phyloP scores from a whole-genome alignment of 2,113 vertebrate species.

The Phoenicopterus ruber region DNA sequence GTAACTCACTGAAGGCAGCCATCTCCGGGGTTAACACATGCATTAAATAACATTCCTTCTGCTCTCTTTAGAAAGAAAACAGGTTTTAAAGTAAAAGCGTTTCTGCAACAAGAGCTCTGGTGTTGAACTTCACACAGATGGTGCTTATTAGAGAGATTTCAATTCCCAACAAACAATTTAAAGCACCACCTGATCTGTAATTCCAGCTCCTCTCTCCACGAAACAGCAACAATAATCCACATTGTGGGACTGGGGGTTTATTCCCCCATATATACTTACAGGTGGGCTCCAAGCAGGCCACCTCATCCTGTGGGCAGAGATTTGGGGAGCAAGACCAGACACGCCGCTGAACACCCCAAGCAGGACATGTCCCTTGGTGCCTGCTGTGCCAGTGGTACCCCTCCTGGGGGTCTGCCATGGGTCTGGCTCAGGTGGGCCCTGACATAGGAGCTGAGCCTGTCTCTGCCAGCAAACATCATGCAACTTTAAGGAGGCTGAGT shows the following conservation, averaged over 20 bases:
- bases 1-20: background rate
- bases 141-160: background rate
- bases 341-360: rapidly evolving
- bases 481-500: background rate
- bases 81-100: background rate
- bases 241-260: background rate
- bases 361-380: background rate
- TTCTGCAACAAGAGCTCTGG: background rate
- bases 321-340: background rate
- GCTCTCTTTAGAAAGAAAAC: background rate
- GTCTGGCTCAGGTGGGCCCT: background rate
- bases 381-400: background rate
- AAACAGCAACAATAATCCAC: background rate
- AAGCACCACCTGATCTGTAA: background rate
- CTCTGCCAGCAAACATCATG: background rate
- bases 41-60: background rate
- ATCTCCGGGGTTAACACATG: background rate
- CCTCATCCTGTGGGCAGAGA: background rate
- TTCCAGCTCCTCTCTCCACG: background rate
- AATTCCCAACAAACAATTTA: background rate
- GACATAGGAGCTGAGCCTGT: background rate
- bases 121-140: background rate
- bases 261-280: background rate
- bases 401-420: background rate
- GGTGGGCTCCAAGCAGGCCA: background rate